Evolutionary conservation across 2,797 vertebrate genomes (phyloP).

Genomic region (Microcaecilia unicolor): DNA sequence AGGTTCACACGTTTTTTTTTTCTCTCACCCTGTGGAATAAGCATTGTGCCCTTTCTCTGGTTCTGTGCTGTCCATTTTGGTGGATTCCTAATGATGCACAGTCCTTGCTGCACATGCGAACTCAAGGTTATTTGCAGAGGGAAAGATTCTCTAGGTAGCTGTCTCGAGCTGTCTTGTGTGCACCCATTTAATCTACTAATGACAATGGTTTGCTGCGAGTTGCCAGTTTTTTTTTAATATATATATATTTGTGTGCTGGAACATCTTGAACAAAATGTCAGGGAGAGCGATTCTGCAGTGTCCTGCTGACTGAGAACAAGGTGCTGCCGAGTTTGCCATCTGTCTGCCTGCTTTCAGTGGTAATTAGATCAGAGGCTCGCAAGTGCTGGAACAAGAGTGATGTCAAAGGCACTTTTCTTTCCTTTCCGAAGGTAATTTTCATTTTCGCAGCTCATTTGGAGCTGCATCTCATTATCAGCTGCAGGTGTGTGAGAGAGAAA

Average conservation of each 20-base stretch:
- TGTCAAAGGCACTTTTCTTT: constrained; percentile 37
- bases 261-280: constrained; percentile 53
- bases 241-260: constrained; percentile 38
- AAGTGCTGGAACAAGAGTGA: constrained; percentile 41
- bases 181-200: too few relatives aligned
- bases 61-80: too few relatives aligned
- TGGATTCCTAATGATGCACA: too few relatives aligned
- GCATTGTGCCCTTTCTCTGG: too few relatives aligned
- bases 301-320: constrained; percentile 41
- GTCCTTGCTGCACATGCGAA: too few relatives aligned
- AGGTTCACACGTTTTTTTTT: too few relatives aligned
- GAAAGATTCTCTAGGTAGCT: too few relatives aligned
- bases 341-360: constrained; percentile 39
- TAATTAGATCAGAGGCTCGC: constrained; percentile 41
- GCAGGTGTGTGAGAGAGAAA: constrained; percentile 35
- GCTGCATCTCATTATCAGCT: constrained; percentile 26
- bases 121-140: too few relatives aligned
- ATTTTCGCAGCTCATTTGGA: constrained; percentile 43
- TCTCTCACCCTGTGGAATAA: too few relatives aligned
- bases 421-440: constrained; percentile 42
- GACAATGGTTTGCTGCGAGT: background rate
- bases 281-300: constrained; percentile 28
- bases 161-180: too few relatives aligned
- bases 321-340: constrained; percentile 43
- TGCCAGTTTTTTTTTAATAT: constrained; percentile 33